Conservation (phyloP, 2,797 vertebrate species). For the Falco peregrinus region DNA sequence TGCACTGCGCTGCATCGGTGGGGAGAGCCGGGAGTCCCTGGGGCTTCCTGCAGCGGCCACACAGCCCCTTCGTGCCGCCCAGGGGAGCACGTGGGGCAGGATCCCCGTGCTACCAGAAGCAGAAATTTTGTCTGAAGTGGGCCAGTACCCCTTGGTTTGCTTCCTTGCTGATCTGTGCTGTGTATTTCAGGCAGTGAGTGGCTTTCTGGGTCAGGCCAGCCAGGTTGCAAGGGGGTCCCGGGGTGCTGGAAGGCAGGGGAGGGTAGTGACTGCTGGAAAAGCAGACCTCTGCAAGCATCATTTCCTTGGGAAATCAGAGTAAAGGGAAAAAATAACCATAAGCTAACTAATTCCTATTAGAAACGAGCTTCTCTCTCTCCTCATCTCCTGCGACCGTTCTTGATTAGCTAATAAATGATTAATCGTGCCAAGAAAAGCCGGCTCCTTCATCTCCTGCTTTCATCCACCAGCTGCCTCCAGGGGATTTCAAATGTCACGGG, state of each 20-base stretch:
- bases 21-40: fast-evolving
- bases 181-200: fast-evolving
- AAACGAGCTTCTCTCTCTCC: background rate
- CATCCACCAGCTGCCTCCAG: constrained; percentile 42
- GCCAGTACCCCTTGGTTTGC: background rate
- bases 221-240: fast-evolving
- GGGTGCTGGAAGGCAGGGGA: background rate
- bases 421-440: constrained; percentile 39
- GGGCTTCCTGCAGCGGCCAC: background rate
- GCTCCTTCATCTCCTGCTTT: constrained; percentile 52
- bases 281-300: background rate
- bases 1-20: background rate
- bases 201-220: background rate
- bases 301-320: constrained; percentile 36
- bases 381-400: constrained; percentile 39
- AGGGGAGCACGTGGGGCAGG: background rate
- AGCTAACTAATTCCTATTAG: constrained; percentile 27
- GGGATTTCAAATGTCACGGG: constrained; percentile 12
- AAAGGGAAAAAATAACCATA: background rate
- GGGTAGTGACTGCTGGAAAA: background rate
- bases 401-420: constrained; percentile 70
- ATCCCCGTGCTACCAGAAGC: fast-evolving
- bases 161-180: background rate
- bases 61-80: background rate
- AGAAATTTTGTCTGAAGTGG: background rate